A percentile compares a stretch with the other conserved stretches of the same genome.
Evolutionary conservation across 2,113 vertebrate genomes (phyloP).

Genomic region (Nymphicus hollandicus): DNA sequence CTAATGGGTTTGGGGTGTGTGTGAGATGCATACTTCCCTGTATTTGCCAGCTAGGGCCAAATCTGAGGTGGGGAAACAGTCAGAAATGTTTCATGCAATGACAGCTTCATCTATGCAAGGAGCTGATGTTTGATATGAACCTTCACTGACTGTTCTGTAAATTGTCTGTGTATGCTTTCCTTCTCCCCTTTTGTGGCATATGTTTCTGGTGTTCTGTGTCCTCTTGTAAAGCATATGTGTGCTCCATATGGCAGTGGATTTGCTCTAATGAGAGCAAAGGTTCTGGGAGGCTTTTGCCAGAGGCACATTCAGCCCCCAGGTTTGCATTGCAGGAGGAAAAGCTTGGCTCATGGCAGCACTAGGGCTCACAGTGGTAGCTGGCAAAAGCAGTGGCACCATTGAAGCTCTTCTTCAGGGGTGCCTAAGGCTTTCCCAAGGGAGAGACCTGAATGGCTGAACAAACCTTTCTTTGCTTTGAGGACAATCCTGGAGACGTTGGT

Average conservation of each 20-base stretch:
- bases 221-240: background rate
- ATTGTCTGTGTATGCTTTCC: background rate
- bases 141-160: background rate
- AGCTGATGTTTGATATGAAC: background rate
- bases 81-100: background rate
- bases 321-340: background rate
- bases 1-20: background rate
- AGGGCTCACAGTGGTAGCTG: background rate
- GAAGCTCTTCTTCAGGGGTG: background rate
- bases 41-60: background rate
- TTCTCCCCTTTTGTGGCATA: background rate
- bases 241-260: background rate
- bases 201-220: background rate
- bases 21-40: background rate
- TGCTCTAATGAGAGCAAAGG: background rate
- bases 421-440: background rate
- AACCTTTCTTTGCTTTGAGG: background rate
- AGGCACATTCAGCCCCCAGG: background rate
- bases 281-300: background rate
- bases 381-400: background rate
- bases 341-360: rapidly evolving
- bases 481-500: background rate
- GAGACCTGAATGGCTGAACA: background rate
- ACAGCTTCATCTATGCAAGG: background rate
- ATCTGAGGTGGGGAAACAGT: background rate